A percentile compares a stretch with the other conserved stretches of the same genome.
phyloP scores from a whole-genome alignment of 2,113 vertebrate genomes.

The Perccottus glenii region DNA sequence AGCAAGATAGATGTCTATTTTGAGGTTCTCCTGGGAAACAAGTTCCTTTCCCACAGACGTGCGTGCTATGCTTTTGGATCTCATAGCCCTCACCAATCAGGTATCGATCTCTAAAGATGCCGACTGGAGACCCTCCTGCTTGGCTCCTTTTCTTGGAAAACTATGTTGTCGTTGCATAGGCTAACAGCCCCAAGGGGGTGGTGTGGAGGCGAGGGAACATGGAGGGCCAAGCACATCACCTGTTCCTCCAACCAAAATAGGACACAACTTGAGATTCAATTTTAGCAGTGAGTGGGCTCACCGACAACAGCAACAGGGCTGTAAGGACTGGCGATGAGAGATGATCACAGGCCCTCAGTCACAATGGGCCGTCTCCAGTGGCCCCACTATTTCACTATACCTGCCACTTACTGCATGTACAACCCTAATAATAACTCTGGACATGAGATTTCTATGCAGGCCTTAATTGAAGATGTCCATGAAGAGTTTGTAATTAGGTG shows the following conservation, averaged over 20 bases:
- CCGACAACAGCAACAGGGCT: slow-evolving; percentile 50
- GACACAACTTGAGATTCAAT: slow-evolving; percentile 79
- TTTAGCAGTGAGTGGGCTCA: slow-evolving; percentile 68
- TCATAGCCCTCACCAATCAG: slow-evolving; percentile 28
- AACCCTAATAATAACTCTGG: slow-evolving; percentile 60
- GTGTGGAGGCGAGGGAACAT: slow-evolving; percentile 54
- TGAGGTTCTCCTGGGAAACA: slow-evolving; percentile 56
- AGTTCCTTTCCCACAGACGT: slow-evolving; percentile 34
- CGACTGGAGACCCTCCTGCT: slow-evolving; percentile 13
- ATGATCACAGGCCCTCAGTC: slow-evolving; percentile 65
- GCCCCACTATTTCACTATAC: slow-evolving; percentile 60
- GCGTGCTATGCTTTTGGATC: slow-evolving; percentile 15
- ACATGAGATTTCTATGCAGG: slow-evolving; percentile 36
- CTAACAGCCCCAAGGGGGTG: slow-evolving; percentile 63
- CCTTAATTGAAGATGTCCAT: slow-evolving; percentile 36
- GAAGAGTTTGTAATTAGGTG: slow-evolving; percentile 15
- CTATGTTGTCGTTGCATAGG: slow-evolving; percentile 61
- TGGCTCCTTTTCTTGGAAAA: slow-evolving; percentile 67
- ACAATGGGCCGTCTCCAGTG: slow-evolving; percentile 53
- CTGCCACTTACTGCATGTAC: slow-evolving; percentile 57
- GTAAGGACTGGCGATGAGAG: slow-evolving; percentile 65
- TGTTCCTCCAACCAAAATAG: slow-evolving; percentile 77
- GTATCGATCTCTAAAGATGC: slow-evolving; percentile 36
- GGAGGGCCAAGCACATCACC: slow-evolving; percentile 69
- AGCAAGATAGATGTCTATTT: slow-evolving; percentile 60